Evolutionary conservation across 2,888 invertebrate genomes (phyloP), one percentile per base, ranked within the genome.

Genomic region (Mimumesa dahlbomi): DNA sequence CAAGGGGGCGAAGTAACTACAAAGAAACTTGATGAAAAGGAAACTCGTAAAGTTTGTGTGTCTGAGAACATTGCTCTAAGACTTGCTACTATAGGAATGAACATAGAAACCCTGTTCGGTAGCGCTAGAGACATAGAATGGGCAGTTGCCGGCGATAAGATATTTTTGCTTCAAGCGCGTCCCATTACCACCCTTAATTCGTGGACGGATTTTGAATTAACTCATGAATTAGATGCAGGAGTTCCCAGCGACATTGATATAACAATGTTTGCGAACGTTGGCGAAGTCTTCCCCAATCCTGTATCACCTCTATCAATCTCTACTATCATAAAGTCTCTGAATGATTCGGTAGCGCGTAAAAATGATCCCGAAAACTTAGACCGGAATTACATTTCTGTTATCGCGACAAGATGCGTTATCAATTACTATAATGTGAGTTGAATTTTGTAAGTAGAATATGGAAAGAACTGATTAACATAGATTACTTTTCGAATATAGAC

Each of bases 91-190:
- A 87, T 93, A 43, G 93, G 92, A 0, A 84, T 93, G 0, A 79
- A 90, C 14, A 90, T 96, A 69, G 95, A 96, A 85, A 88, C 91
- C 40, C 85, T 92, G 14, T 95, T 94, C 90, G 94, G 94, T 0
- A 91, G 92, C 1, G 92, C 94, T 0, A 91, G 95, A 74, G 96
- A 96, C 84, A 93, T 97, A 57, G 96, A 97, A 89, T 97, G 96
- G 94, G 95, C 95, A 7, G 88, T 95, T 40, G 86, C 90, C 52
- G 83, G 93, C 92, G 90, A 90, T n/a, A 89, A 90, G 7, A 89
- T 94, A 66, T 94, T 91, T 85, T 85, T 95, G 9, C 89, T 95
- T n/a, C 95, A 96, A 93, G 94, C 94, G 1, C 92, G 96, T 4
- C 95, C 95, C 0, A 93, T 96, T 53, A 96, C 96, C 0, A 93